Evolutionary conservation across 1,140 invertebrate species (phyloP).

Genomic region (Hylaeus volcanicus): DNA sequence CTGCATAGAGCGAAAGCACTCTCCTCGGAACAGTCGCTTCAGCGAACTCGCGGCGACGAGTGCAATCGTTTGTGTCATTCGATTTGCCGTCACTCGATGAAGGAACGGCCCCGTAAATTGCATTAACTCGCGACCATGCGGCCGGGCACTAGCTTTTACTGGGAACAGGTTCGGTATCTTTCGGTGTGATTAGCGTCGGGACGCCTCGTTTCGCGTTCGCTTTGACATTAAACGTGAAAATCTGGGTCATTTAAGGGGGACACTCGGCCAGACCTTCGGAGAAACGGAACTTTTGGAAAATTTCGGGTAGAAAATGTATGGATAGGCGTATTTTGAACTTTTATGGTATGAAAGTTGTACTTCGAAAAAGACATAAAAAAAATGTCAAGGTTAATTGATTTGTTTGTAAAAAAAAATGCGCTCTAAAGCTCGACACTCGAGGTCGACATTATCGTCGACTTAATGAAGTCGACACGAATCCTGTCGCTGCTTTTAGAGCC

Average conservation of each 20-base stretch:
- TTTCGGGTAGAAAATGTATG: too few species aligned
- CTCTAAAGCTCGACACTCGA: too few species aligned
- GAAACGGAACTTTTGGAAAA: too few species aligned
- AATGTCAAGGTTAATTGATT: too few species aligned
- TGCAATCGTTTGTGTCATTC: constrained; percentile 64
- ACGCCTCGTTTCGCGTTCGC: background rate
- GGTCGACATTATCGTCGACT: background rate
- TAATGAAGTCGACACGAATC: constrained; percentile 19
- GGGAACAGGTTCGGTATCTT: background rate
- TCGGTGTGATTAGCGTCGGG: background rate
- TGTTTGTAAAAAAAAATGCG: too few species aligned
- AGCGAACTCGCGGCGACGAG: constrained; percentile 26
- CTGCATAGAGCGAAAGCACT: constrained; percentile 15
- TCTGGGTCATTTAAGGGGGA: too few species aligned
- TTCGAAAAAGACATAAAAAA: too few species aligned
- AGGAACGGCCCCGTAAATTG: constrained; percentile 53
- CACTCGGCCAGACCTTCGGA: too few species aligned
- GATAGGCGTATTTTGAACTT: too few species aligned
- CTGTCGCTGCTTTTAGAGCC: background rate
- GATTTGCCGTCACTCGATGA: constrained; percentile 48
- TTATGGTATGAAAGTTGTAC: too few species aligned
- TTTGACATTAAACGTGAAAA: background rate
- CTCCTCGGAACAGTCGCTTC: background rate
- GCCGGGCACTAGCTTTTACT: background rate
- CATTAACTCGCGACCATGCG: constrained; percentile 39